Base-by-base conservation (phyloP, 2,113 vertebrate species). In the Plectropomus leopardus region DNA sequence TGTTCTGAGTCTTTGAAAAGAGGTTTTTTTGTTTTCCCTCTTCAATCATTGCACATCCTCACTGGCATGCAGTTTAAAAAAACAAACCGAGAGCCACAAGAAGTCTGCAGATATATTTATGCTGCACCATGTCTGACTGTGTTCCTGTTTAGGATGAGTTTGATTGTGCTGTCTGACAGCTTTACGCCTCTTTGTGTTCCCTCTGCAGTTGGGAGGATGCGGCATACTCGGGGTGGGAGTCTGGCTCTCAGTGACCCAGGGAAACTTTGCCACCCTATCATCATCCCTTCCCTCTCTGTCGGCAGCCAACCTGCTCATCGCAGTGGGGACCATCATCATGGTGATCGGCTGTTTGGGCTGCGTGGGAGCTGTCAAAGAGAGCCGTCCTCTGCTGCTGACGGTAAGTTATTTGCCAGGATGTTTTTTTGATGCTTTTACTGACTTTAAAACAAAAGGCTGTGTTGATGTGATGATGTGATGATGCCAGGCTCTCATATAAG, bases 301-400 rank as follows among this genome's bases (percentile, higher is more conserved):
- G 9, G 98, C 98, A 15, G 98, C 98, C 94, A 99, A 99, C 94
- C 95, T 99, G 5, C 96, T 99, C 88, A 98, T 99, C 1, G 95
- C 96, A 26, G 95, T 96, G 0, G 98, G 98, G 47, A 94, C 96
- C 0, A 96, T 98, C 75, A 94, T 97, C 93, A 98, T 99, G 98
- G 96, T 98, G 95, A 97, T 99, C 16, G 98, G 98, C 86, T 99
- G 99, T 44, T 96, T 99, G 90, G 98, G 98, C 72, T 99, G 98
- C 83, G 95, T 99, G 47, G 98, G 98, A 1, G 98, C 98, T 86
- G 97, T 99, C 93, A 99, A 97, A 88, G 98, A 99, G 92, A 97
- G 97, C 90, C 98, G 96, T 83, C 96, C 97, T 73, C 95, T 99
- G 66, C 95, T 99, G 81, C 94, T 99, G 83, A 96, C 96, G 13